Conservation (phyloP, 2,113 vertebrate genomes). For the Pampusana beccarii region DNA sequence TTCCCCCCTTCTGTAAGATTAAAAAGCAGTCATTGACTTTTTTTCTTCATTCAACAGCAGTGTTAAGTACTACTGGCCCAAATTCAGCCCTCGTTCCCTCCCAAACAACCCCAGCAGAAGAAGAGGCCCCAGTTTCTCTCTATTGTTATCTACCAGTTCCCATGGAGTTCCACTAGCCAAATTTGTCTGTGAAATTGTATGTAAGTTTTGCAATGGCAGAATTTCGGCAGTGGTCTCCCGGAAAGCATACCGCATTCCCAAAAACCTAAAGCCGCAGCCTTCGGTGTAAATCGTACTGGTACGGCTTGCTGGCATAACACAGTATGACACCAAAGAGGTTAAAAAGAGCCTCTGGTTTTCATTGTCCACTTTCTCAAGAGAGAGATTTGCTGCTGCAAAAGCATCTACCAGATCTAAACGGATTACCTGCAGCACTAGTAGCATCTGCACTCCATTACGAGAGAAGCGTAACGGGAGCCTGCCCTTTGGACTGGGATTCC, state of each 20-base stretch:
- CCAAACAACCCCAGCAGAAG: not conserved
- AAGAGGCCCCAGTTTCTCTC: not conserved
- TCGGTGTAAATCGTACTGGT: not conserved
- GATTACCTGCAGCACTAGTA: conserved; percentile 51
- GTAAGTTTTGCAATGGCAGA: not conserved
- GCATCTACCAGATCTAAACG: not conserved
- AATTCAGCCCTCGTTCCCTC: not conserved
- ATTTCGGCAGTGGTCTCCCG: not conserved
- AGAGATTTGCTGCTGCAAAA: conserved; percentile 29
- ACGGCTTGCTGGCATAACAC: not conserved
- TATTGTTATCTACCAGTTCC: not conserved
- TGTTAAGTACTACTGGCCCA: not conserved
- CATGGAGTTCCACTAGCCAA: not conserved
- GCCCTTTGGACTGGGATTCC: conserved; percentile 23
- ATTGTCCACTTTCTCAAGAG: not conserved
- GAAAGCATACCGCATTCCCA: not conserved
- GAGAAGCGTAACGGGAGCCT: not conserved
- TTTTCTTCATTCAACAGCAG: not conserved
- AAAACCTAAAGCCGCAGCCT: conserved; percentile 8
- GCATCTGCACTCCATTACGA: conserved; percentile 28
- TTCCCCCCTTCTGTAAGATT: rapidly evolving
- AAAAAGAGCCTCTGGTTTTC: not conserved
- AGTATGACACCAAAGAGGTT: not conserved
- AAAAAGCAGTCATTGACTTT: not conserved
- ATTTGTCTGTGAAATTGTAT: not conserved